Evolutionary conservation across 23 tunicate species (phyloP), one percentile per base, ranked within the genome.

Genomic region (Ciona savignyi): DNA sequence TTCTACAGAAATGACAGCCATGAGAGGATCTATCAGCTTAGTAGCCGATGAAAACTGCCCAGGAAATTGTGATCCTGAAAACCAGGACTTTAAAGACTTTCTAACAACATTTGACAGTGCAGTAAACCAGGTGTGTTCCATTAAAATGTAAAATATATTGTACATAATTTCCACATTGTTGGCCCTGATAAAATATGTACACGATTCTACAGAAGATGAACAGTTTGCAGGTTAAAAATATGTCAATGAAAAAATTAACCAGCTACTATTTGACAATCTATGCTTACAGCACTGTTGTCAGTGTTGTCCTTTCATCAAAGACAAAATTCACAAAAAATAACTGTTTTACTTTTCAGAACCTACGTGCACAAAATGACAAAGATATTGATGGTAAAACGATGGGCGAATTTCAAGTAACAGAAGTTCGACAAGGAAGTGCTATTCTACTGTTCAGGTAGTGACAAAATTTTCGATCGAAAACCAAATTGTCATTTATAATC

Each of bases 31-130:
- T 4, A 27, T 78, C 2, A 70, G 82, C 25, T 69, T 89, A 33
- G 60, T 51, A 63, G 96, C 81, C 0, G 82, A 89, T 51, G 72
- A 63, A 26, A 62, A 73, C 15, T 89, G 96, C 60, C 96, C 89
- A 2, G 96, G 89, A 1, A 27, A 77, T 35, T 90, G 97, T 49
- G 74, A 78, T 56, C 74, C 74, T 0, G 74, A 64, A 22, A 35
- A 49, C 42, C 9, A 25, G 28, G 34, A 74, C 23, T 90, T 90
- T 74, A 72, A 31, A 35, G 32, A 70, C 27, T 65, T 73, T 62
- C 23, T 77, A 21, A 42, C 29, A 29, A 70, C 4, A 27, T 35
- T 90, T 22, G 87, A 88, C 68, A 32, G 25, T 11, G 0, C 70
- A 0, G 82, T 79, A 23, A 83, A 83, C 63, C 24, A 77, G 74